Base-by-base conservation (phyloP, 2,797 vertebrate species). In the Nasua narica region DNA sequence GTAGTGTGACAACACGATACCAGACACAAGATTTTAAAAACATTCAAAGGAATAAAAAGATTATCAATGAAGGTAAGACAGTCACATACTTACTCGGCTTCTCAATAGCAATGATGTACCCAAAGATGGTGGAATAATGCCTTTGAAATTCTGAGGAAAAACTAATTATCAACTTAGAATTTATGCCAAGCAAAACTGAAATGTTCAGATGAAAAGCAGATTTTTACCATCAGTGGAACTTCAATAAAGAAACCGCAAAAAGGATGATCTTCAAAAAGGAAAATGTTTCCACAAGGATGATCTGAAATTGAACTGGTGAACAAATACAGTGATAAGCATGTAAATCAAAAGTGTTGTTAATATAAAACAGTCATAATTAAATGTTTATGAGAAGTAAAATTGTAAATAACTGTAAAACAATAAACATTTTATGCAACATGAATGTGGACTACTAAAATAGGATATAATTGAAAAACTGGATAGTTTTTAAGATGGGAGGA, bases 351-450 rank as follows among this genome's bases (percentile, higher is more conserved):
- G 37, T 79, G 14, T 84, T 90, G 14, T 93, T 94, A 93, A 29
- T 85, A 46, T 96, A 79, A 94, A 85, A 60, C 15, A 69, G 7
- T 69, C 18, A 11, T 88, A 83, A 83, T 86, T 58, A 90, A 92
- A 13, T 92, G 29, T 92, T 88, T 93, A 43, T 94, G 83, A 90
- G 52, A 97, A 89, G 13, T 32, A 60, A 90, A 95, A 86, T 78
- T 96, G 37, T 96, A 79, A 91, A 78, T n/a, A 94, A 69, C 54
- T 96, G 29, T 96, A 93, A 95, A 89, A 79, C 46, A 97, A 91
- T 89, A 96, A 97, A 95, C 23, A 78, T 88, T 94, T 78, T 95
- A 60, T 81, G 18, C 37, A 96, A 76, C 10, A 69, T 95, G 78
- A 70, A 69, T 87, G 56, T 95, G 48, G 9, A 91, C 85, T 97